Evolutionary conservation across 2,888 invertebrate species (phyloP), one percentile per base, ranked within the genome.

Genomic region (Biston stratarius): DNA sequence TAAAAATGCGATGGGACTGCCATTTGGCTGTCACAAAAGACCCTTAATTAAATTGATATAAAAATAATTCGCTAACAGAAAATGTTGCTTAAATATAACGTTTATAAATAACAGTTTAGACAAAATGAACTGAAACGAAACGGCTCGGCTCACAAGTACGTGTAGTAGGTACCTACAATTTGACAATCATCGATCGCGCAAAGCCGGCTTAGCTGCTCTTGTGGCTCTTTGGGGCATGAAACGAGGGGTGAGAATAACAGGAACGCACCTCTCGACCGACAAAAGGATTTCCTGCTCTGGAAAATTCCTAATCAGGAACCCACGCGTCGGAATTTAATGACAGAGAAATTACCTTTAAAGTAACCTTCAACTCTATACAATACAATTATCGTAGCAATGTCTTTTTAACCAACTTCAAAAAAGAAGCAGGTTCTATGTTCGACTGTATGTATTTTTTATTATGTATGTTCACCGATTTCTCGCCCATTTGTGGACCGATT

Each of bases 121-220:
- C 11, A 49, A 49, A 49, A 11, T 10, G 7, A 34, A 49, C 53
- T 34, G 15, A 49, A 59, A 55, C 56, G 44, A 48, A 34, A 53
- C 57, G 52, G 53, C 14, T 61, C 62, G 53, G 60, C 61, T 51
- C 34, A 58, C 69, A 77, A 78, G 77, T 74, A 73, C 70, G 59
- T 74, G 76, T 81, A 82, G 79, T 24, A 24, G 3, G 24, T 76
- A 78, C 73, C 69, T 75, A 75, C 75, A 76, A 74, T 82, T 81
- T 77, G 77, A 74, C 81, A 83, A 82, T 82, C 84, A 88, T 90
- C 86, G 89, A 85, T 87, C 87, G 79, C 80, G 81, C 82, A 87
- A 90, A 89, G 84, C 87, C 83, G 83, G 83, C 88, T 83, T 88
- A 87, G 85, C 80, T 78, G 81, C 83, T 83, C 83, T 85, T 80